phyloP scores from a whole-genome alignment of 2,797 vertebrate genomes.

The Cyclopterus lumpus region DNA sequence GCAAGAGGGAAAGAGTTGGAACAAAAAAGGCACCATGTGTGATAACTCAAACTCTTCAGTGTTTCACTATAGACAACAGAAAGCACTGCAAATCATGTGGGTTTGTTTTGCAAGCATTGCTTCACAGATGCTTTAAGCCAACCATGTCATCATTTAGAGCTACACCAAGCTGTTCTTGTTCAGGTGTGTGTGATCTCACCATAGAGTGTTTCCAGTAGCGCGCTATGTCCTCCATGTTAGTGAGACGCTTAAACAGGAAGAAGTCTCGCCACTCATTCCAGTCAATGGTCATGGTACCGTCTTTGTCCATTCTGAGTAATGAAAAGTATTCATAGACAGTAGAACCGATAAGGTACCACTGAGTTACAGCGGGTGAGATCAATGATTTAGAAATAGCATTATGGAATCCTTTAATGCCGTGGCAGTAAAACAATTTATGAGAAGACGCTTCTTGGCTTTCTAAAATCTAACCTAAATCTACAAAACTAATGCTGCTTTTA shows the following conservation, averaged over 20 bases:
- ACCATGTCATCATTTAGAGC: background rate
- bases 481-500: slow-evolving; percentile 1
- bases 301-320: slow-evolving; percentile 87
- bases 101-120: background rate
- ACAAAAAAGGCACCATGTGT: background rate
- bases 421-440: background rate
- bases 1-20: background rate
- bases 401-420: background rate
- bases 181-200: slow-evolving; percentile 73
- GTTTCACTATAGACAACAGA: background rate
- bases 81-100: background rate
- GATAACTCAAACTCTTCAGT: background rate
- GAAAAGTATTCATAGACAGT: background rate
- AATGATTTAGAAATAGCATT: background rate
- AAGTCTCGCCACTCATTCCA: slow-evolving; percentile 94
- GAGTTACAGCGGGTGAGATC: background rate
- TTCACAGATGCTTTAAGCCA: background rate
- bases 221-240: slow-evolving; percentile 90
- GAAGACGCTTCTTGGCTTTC: background rate
- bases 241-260: slow-evolving; percentile 90
- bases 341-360: background rate
- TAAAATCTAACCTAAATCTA: background rate
- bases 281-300: slow-evolving; percentile 91
- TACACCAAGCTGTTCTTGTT: background rate
- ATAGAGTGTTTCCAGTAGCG: slow-evolving; percentile 91